Evolutionary conservation across 2,797 vertebrate genomes (phyloP).

Genomic region (Nannoperca obscura): DNA sequence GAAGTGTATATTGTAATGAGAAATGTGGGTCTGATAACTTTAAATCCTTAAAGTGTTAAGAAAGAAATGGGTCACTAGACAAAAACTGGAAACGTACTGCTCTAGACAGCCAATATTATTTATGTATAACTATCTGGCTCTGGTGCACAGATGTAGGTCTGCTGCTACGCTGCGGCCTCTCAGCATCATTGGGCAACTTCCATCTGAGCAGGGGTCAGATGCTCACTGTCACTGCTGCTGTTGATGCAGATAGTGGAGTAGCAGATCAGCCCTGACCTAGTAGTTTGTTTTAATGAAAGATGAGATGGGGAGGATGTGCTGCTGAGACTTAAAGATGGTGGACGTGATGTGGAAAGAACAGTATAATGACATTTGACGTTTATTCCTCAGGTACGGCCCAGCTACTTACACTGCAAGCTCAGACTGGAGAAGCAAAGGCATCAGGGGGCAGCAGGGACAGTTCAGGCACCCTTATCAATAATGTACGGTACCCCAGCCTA

Average conservation of each 20-base stretch:
- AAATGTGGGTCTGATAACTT: neutral
- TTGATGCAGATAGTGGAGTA: neutral
- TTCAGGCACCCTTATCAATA: conserved; percentile 73
- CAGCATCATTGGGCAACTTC: neutral
- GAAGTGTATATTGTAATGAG: neutral
- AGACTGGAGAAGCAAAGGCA: conserved; percentile 36
- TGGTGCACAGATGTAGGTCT: conserved; percentile 27
- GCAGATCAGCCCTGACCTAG: neutral
- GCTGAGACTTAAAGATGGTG: neutral
- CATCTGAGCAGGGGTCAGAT: neutral
- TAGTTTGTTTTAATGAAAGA: neutral
- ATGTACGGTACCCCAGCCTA: conserved; percentile 66
- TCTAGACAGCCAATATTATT: conserved; percentile 64
- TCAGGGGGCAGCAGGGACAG: conserved; percentile 50
- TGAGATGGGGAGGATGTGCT: neutral
- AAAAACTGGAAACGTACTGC: conserved; percentile 30
- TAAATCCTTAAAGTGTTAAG: neutral
- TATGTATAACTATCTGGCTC: conserved; percentile 59
- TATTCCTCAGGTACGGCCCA: conserved; percentile 33
- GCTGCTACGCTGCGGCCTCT: neutral
- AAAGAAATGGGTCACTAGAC: conserved; percentile 64
- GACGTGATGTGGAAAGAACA: neutral
- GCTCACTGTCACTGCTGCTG: neutral
- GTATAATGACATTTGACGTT: conserved; percentile 20
- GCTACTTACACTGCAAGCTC: conserved; percentile 8